Base-by-base conservation (phyloP, 1,140 invertebrate species). In the Agraylea sexmaculata region DNA sequence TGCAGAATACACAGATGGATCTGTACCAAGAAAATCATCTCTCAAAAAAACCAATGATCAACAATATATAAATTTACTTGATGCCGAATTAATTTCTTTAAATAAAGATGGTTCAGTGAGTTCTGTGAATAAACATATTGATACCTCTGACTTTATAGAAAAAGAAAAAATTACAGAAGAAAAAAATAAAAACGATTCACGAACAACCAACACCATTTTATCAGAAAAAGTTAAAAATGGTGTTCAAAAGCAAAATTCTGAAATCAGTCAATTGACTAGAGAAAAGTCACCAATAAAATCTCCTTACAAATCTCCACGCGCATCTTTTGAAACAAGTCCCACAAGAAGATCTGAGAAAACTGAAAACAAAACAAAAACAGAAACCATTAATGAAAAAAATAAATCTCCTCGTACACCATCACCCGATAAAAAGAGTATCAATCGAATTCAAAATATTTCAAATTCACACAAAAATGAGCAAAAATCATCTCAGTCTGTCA, bases 381-480 rank as follows among this genome's bases (percentile, higher is more conserved):
- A 11, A n/a, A 8, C 22, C 12, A 19, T 30, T 37, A 20, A 37
- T 23, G 37, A 42, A 30, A 32, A 18, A 13, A 28, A 39, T 16
- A 37, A 42, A 13, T 25, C 23, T 25, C 8, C 43, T 22, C 45
- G 52, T 12, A 50, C 49, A 18, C 52, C 51, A 38, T 56, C 54
- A 4, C 52, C 54, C 25, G 37, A 27, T n/a, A 55, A 53, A 32
- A 49, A 42, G 33, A 30, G 31, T 17, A 45, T 27, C 1, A 44
- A 36, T 33, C 13, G 29, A 47, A 52, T 27, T 34, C 41, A 12
- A 50, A 30, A 19, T 4, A 46, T 54, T 23, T 56, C 56, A 31
- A 48, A 58, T n/a, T 36, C 47, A 20, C 52, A 51, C 15, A 58
- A 62, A 46, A 57, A 52, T 49, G 56, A 62, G 46, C 52, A 56